Evolutionary conservation across 2,797 vertebrate genomes (phyloP).

Genomic region (Aldrovandia affinis): DNA sequence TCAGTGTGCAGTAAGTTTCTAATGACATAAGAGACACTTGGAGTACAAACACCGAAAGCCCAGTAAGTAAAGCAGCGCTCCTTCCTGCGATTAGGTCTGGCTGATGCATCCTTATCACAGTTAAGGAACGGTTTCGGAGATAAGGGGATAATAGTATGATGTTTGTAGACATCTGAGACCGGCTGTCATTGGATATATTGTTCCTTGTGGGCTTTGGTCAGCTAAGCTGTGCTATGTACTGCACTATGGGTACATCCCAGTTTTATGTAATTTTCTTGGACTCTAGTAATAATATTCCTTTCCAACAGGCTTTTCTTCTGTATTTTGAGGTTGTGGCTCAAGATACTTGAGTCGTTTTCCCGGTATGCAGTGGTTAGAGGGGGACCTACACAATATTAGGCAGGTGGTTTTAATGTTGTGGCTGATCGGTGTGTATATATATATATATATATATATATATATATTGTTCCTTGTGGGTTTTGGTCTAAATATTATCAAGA

Average conservation of each 20-base stretch:
- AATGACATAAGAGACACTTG: too few species aligned
- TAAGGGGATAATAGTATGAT: background rate
- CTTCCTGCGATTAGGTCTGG: background rate
- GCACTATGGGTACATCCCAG: too few species aligned
- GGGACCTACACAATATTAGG: too few species aligned
- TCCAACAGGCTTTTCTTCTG: background rate
- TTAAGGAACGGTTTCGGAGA: background rate
- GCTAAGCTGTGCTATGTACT: background rate
- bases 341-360: background rate
- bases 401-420: background rate
- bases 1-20: background rate
- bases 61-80: background rate
- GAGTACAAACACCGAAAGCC: too few species aligned
- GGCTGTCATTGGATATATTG: background rate
- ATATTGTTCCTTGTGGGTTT: too few species aligned
- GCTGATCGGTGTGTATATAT: too few species aligned
- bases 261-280: background rate
- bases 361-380: too few species aligned
- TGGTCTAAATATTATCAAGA: background rate
- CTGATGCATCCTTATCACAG: background rate
- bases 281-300: background rate
- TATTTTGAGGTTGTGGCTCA: background rate
- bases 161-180: background rate
- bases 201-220: background rate
- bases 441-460: too few species aligned